Percentiles rank a stretch among this genome's conserved stretches.
phyloP scores from a whole-genome alignment of 2,797 vertebrate genomes.

The Salmo trutta region DNA sequence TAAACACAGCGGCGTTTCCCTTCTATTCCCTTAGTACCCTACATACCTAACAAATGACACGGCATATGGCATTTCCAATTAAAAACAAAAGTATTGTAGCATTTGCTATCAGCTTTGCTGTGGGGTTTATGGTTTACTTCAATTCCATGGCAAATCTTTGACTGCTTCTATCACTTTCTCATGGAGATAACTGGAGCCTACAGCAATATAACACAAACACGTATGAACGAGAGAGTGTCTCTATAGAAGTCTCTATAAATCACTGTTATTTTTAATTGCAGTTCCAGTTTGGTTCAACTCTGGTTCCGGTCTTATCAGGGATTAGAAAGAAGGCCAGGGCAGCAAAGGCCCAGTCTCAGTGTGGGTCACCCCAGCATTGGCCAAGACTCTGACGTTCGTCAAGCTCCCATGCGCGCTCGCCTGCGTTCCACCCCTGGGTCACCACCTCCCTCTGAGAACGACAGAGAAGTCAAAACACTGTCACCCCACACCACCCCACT shows the following conservation, averaged over 20 bases:
- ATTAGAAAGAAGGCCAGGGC: not conserved
- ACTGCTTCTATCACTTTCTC: not conserved
- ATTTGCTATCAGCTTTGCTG: not conserved
- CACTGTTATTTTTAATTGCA: not conserved
- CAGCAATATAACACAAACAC: not conserved
- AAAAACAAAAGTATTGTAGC: not conserved
- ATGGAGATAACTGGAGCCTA: not conserved
- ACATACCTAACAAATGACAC: not conserved
- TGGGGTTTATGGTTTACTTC: not conserved
- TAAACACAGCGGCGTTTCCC: slow-evolving; percentile 31
- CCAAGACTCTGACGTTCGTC: not conserved
- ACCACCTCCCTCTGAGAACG: slow-evolving; percentile 5
- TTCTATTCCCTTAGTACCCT: not conserved
- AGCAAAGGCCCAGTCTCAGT: not conserved
- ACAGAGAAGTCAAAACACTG: slow-evolving; percentile 1
- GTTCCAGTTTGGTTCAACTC: not conserved
- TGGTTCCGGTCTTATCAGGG: not conserved
- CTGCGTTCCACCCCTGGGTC: not conserved
- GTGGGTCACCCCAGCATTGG: not conserved
- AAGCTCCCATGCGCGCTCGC: too few relatives aligned
- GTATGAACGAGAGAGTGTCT: not conserved
- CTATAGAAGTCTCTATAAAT: not conserved
- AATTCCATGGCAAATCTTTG: not conserved
- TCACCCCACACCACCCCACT: not conserved
- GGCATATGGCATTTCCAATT: not conserved